Conservation (phyloP, 2,888 invertebrate genomes). For the Machimus rusticus region DNA sequence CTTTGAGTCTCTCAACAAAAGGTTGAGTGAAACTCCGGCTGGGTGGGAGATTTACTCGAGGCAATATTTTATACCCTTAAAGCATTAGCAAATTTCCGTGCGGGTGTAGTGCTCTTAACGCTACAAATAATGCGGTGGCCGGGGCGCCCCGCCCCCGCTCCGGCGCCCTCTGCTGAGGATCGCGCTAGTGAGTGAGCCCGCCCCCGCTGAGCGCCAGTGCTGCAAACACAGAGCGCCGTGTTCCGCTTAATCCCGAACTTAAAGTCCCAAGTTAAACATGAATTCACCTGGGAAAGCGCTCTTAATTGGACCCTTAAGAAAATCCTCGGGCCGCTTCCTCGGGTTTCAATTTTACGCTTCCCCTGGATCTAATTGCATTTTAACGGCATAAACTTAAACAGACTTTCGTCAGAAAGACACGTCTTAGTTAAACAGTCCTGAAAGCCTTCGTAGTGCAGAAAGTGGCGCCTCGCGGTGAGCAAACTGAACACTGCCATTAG, state of each 20-base stretch:
- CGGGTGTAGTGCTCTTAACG: not conserved
- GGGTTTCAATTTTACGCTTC: slow-evolving; percentile 30
- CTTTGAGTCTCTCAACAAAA: slow-evolving; percentile 8
- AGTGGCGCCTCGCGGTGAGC: not conserved
- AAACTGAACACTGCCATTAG: slow-evolving; percentile 27
- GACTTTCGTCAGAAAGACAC: slow-evolving; percentile 27
- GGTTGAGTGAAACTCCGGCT: not conserved
- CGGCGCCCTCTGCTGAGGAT: not conserved
- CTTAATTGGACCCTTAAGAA: slow-evolving; percentile 35
- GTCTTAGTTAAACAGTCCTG: slow-evolving; percentile 20
- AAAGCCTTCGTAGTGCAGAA: slow-evolving; percentile 13
- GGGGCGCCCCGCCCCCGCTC: not conserved
- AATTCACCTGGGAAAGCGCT: slow-evolving; percentile 30
- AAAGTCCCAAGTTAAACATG: slow-evolving; percentile 22
- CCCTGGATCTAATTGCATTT: slow-evolving; percentile 26
- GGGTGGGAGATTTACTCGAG: slow-evolving; percentile 3
- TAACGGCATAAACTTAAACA: slow-evolving; percentile 23
- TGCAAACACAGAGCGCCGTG: not conserved
- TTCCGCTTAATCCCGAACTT: slow-evolving; percentile 13
- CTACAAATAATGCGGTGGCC: not conserved
- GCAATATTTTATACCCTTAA: slow-evolving; percentile 31
- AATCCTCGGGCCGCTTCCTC: slow-evolving; percentile 7
- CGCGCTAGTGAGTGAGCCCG: not conserved
- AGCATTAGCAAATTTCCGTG: slow-evolving; percentile 11
- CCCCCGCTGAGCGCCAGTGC: not conserved